A percentile compares a stretch with the other conserved stretches of the same genome.
These are phyloP conservation scores for Pangasius krempfi DNA, from an alignment of 2,797 vertebrate genomes.

Conservation along the genomic window DNA sequence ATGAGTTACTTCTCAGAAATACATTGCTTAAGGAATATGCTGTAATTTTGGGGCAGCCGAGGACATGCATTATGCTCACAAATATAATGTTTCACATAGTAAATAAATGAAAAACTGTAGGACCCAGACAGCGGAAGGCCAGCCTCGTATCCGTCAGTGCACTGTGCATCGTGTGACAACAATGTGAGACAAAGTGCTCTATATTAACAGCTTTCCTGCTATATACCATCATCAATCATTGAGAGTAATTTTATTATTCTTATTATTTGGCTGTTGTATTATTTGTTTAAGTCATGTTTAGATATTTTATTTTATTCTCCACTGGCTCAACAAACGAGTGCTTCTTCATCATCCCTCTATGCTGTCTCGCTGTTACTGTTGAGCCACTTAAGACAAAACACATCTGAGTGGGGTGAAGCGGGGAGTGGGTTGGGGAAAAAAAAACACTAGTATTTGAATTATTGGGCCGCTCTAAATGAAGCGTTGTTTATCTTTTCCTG, in stretches of 20 bases:
- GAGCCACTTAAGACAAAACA: constrained; percentile 60
- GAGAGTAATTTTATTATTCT: constrained; percentile 54
- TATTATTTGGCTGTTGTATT: constrained; percentile 46
- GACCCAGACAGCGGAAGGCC: not conserved
- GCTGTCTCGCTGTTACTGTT: constrained; percentile 68
- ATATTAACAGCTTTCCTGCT: constrained; percentile 67
- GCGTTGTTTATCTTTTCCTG: constrained; percentile 69
- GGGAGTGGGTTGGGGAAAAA: constrained; percentile 7
- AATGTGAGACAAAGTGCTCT: constrained; percentile 31
- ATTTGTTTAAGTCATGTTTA: constrained; percentile 67
- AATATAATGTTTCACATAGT: not conserved
- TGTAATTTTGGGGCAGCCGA: not conserved
- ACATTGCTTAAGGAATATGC: not conserved
- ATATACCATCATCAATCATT: constrained; percentile 77
- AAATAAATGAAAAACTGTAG: constrained; percentile 2
- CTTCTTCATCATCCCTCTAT: constrained; percentile 70
- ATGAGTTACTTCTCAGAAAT: not conserved
- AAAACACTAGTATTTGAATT: constrained; percentile 64
- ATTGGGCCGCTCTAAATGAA: constrained; percentile 69
- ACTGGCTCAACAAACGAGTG: constrained; percentile 73
- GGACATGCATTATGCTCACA: constrained; percentile 6
- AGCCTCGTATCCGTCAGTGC: constrained; percentile 25
- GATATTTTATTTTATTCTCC: constrained; percentile 83
- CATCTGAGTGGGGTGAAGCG: constrained; percentile 21
- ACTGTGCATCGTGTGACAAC: not conserved